These are phyloP conservation scores for Pseudomugil tenellus DNA, from an alignment of 2,797 vertebrate species.

Conservation along the genomic window DNA sequence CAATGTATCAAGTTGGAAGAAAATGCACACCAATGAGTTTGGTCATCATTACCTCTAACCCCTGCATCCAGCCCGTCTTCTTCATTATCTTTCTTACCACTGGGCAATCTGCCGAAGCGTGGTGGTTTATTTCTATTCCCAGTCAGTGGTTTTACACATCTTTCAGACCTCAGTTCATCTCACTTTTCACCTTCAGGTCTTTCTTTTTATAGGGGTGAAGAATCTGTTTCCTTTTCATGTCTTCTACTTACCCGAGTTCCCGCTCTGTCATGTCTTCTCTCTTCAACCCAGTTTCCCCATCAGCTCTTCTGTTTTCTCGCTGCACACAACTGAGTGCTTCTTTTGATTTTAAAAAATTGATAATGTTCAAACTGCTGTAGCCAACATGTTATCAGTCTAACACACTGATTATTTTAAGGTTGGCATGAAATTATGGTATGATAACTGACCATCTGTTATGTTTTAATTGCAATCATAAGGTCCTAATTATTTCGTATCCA, in stretches of 20 bases:
- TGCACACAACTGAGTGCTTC: background rate
- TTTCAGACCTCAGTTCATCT: background rate
- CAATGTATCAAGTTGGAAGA: background rate
- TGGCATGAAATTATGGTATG: background rate
- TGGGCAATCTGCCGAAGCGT: background rate
- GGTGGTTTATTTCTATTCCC: background rate
- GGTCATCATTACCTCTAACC: background rate
- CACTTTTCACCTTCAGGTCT: background rate
- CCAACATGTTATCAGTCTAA: background rate
- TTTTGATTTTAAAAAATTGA: no score
- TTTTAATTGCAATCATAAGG: constrained; percentile 20
- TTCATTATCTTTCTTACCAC: background rate
- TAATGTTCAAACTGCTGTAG: background rate
- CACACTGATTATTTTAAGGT: constrained; percentile 2
- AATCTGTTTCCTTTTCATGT: background rate
- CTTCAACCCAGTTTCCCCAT: background rate
- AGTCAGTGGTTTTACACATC: background rate
- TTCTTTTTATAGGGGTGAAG: background rate
- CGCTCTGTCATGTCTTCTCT: background rate
- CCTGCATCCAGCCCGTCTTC: background rate
- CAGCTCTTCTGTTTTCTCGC: background rate
- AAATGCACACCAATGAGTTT: background rate
- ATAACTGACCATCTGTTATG: background rate
- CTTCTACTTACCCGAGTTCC: background rate
- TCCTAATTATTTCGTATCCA: background rate